Conservation (phyloP, 2,888 invertebrate genomes). For the Tinea semifulvella region DNA sequence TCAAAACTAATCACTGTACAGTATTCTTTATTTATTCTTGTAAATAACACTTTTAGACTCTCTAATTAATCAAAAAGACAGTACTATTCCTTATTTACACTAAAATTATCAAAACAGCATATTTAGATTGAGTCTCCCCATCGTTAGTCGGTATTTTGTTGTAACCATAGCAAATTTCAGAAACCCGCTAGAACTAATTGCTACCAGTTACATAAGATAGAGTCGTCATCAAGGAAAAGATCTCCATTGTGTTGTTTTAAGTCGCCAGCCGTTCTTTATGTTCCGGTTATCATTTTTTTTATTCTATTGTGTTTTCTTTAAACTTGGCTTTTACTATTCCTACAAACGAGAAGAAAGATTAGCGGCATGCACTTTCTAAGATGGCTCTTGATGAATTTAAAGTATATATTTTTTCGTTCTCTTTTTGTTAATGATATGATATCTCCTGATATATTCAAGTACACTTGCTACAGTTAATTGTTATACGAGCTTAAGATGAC, state of each 20-base stretch:
- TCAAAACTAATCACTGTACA: too few relatives aligned
- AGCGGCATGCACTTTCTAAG: not conserved
- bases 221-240: conserved; percentile 8
- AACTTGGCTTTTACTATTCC: not conserved
- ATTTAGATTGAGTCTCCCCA: too few relatives aligned
- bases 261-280: not conserved
- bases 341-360: not conserved
- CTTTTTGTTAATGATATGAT: too few relatives aligned
- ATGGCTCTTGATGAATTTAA: not conserved
- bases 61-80: too few relatives aligned
- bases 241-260: conserved; percentile 6
- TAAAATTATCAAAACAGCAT: too few relatives aligned
- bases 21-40: too few relatives aligned
- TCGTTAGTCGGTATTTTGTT: not conserved
- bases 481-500: too few relatives aligned
- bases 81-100: too few relatives aligned
- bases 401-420: too few relatives aligned
- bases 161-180: conserved; percentile 1
- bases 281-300: conserved; percentile 2
- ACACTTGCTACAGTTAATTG: too few relatives aligned
- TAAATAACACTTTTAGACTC: too few relatives aligned
- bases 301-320: not conserved
- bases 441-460: too few relatives aligned
- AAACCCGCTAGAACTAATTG: not conserved
- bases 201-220: not conserved